Base-by-base conservation (phyloP, 2,888 invertebrate genomes). In the Micropterix aruncella region DNA sequence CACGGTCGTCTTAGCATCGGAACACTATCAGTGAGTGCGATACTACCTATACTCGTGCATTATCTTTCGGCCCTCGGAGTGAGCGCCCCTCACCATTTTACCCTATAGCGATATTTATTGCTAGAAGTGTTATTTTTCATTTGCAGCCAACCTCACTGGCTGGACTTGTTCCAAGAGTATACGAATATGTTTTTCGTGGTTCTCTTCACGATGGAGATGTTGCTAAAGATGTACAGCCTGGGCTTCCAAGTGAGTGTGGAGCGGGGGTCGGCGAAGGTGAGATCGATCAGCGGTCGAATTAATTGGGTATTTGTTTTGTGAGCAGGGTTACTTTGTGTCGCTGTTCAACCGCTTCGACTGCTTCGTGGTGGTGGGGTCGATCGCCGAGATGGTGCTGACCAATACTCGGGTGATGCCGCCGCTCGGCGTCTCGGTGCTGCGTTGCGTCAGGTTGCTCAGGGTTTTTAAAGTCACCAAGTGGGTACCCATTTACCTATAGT, bases 401-500 rank as follows among this genome's bases (percentile, higher is more conserved):
- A 76, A 80, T 52, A 83, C 87, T 7, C 70, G 86, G 46, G 76
- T 94, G 41, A 96, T 99, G 81, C 95, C 95, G 41, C 96, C 96
- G 15, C 71, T 99, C 47, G 99, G 99, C 50, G 92, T 99, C 48
- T 95, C 95, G 54, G 97, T 99, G 65, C 74, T 99, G 57, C 83
- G 99, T 55, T 99, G 97, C 67, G 97, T 99, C 56, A 79, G 99
- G 50, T 73, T 99, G 47, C 76, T 99, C 44, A 76, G 99, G 55
- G 95, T 99, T 45, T 99, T 99, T 70, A 99, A 99, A 75, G 96
- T 97, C 49, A 99, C 99, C 53, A 94, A 96, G 94, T 97, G 70
- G 79, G 85, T 77, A 41, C 19, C 40, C 16, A 18, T 39, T n/a
- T 38, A 2, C 37, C 14, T 18, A 42, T 40, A 17, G 37, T 37